Percentiles rank a stretch among this genome's conserved stretches.
Conservation (phyloP, 2,797 vertebrate species). For the Discoglossus pictus region DNA sequence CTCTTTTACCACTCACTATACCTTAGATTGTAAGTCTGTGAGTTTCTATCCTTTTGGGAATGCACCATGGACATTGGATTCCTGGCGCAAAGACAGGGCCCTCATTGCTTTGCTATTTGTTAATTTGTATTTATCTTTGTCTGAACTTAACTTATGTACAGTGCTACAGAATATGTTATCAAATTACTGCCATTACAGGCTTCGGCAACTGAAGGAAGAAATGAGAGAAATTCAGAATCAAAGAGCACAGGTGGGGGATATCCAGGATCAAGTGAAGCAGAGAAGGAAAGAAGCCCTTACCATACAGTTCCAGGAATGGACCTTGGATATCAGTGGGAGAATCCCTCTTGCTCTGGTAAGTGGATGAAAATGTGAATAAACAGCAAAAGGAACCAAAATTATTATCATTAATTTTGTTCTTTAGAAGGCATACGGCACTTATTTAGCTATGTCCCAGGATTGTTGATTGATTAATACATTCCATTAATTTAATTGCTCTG, state of each 20-base stretch:
- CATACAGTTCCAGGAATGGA: slow-evolving; percentile 66
- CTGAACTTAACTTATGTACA: too few species aligned
- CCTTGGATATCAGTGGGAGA: slow-evolving; percentile 55
- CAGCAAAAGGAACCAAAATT: too few species aligned
- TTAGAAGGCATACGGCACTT: slow-evolving; percentile 20
- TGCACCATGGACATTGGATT: too few species aligned
- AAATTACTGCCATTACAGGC: slow-evolving; percentile 55
- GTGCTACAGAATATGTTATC: background rate
- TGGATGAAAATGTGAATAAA: background rate
- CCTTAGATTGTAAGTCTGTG: too few species aligned
- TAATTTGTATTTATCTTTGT: too few species aligned
- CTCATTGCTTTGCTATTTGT: too few species aligned
- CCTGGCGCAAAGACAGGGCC: too few species aligned
- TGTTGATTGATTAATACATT: too few species aligned
- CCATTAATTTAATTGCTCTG: too few species aligned
- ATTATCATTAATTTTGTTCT: too few species aligned
- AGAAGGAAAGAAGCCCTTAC: slow-evolving; percentile 59
- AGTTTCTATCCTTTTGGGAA: too few species aligned
- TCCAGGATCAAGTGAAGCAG: slow-evolving; percentile 54
- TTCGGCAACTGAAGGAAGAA: slow-evolving; percentile 63
- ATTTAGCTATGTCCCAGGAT: slow-evolving; percentile 20
- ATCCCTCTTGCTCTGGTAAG: slow-evolving; percentile 68
- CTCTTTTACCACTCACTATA: too few species aligned
- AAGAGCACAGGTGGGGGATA: slow-evolving; percentile 50
- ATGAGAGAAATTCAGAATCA: slow-evolving; percentile 55